A percentile compares a stretch with the other conserved stretches of the same genome.
phyloP scores from a whole-genome alignment of 2,797 vertebrate species.

The Macroramphosus scolopax region DNA sequence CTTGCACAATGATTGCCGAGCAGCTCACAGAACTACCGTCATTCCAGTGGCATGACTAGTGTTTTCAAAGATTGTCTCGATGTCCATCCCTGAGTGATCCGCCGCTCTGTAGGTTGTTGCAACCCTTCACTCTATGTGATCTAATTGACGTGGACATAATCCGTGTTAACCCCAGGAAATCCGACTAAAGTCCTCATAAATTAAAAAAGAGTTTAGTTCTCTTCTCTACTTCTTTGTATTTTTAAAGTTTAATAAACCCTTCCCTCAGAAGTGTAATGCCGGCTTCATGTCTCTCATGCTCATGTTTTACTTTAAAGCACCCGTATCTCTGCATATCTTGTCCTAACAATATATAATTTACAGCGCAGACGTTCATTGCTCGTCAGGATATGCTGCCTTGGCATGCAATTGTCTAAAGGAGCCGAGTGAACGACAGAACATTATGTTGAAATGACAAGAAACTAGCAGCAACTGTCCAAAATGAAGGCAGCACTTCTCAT shows the following conservation, averaged over 20 bases:
- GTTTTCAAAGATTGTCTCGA: no score
- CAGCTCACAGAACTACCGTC: no score
- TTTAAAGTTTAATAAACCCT: conserved; percentile 36
- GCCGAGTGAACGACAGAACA: no score
- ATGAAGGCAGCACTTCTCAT: no score
- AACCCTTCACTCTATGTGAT: neutral
- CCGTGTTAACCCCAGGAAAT: conserved; percentile 8
- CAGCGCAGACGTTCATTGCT: conserved; percentile 2
- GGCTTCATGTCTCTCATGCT: conserved; percentile 31
- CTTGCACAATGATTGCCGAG: no score
- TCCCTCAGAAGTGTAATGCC: conserved; percentile 28
- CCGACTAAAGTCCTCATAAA: conserved; percentile 4
- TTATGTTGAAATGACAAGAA: no score
- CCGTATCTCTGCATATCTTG: no score
- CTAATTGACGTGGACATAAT: neutral
- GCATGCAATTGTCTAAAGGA: conserved; percentile 1
- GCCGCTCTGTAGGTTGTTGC: no score
- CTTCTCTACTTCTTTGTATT: conserved; percentile 19
- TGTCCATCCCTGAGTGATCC: no score
- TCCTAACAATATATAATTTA: no score
- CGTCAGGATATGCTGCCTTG: neutral
- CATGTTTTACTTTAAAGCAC: conserved; percentile 26
- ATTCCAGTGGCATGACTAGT: no score
- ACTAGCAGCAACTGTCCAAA: no score
- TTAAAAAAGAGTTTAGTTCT: conserved; percentile 6